Percentiles rank a stretch among this genome's conserved stretches.
Evolutionary conservation across 1,140 invertebrate genomes (phyloP).

Genomic region (Cyphomyrmex costatus): DNA sequence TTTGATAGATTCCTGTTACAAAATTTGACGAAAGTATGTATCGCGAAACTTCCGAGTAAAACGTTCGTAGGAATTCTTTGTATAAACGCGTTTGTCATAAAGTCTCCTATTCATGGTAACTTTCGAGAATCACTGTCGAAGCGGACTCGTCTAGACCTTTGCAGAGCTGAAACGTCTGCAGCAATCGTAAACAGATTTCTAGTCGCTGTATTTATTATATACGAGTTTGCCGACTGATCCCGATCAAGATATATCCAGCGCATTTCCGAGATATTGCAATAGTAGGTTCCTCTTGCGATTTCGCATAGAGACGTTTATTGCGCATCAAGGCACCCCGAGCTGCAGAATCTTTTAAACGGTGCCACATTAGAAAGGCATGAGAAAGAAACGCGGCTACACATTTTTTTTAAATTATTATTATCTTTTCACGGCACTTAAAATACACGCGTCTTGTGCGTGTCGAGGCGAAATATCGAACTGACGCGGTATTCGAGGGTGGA

Average conservation of each 20-base stretch:
- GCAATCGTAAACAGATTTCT: constrained; percentile 52
- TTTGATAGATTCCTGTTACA: neutral
- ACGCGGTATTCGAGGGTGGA: constrained; percentile 2
- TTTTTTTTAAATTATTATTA: neutral
- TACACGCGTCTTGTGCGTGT: neutral
- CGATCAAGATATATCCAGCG: constrained; percentile 24
- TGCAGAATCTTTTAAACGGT: neutral
- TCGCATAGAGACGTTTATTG: constrained; percentile 14
- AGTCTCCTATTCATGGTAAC: constrained; percentile 51
- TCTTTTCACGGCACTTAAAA: neutral
- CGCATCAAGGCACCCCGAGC: neutral
- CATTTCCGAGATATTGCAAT: constrained; percentile 12
- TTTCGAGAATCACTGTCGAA: constrained; percentile 43
- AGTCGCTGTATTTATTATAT: constrained; percentile 50
- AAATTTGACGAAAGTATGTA: constrained; percentile 21
- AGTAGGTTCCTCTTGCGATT: neutral
- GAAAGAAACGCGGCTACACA: neutral
- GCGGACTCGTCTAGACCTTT: constrained; percentile 29
- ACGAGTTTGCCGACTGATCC: constrained; percentile 36
- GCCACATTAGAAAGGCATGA: neutral
- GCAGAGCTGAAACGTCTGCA: constrained; percentile 26
- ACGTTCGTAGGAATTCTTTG: constrained; percentile 15
- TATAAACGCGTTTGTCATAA: constrained; percentile 37
- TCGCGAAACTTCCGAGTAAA: constrained; percentile 12
- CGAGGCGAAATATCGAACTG: constrained; percentile 30